Conservation (phyloP, 2,113 vertebrate genomes). For the Varanus salvator region DNA sequence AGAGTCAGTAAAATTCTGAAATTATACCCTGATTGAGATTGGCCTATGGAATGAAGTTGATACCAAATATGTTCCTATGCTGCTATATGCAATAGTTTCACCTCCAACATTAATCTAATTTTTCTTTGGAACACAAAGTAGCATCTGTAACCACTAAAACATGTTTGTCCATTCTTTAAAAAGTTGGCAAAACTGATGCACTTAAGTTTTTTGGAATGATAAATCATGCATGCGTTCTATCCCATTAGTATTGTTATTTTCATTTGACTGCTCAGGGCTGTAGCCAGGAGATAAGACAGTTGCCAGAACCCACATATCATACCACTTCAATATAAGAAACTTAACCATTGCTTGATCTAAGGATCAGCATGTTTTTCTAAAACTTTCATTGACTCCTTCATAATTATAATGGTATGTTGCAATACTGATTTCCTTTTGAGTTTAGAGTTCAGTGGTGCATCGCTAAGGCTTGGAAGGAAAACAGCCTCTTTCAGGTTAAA, state of each 20-base stretch:
- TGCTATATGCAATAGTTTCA: not conserved
- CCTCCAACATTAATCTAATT: not conserved
- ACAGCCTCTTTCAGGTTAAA: not conserved
- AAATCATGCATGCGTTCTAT: conserved; percentile 13
- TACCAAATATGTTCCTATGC: not conserved
- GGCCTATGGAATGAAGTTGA: conserved; percentile 1
- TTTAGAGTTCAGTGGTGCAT: not conserved
- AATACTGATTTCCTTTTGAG: not conserved
- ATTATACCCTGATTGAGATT: not conserved
- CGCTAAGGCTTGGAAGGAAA: not conserved
- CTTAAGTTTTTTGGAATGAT: conserved; percentile 1
- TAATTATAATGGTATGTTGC: not conserved
- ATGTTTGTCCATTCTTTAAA: not conserved
- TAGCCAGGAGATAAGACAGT: conserved; percentile 17
- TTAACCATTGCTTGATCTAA: not conserved
- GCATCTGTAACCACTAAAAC: not conserved
- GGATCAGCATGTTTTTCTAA: not conserved
- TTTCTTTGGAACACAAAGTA: conserved; percentile 11
- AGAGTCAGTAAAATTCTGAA: not conserved
- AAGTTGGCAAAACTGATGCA: conserved; percentile 37
- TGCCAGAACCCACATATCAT: conserved; percentile 3
- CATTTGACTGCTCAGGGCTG: not conserved
- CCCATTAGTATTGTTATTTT: conserved; percentile 12
- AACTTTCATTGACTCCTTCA: not conserved
- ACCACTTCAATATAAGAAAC: not conserved